These are phyloP conservation scores for honey bee (Apis mellifera) DNA, from an alignment of 1,140 invertebrate species.

Conservation along the genomic window Amel_HAv3.1 CM009938.2:10925001-10925500, in stretches of 20 bases:
- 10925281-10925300: too few species aligned
- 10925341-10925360: too few species aligned
- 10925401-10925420: constrained; percentile 11
- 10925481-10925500: not conserved
- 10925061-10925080: constrained; percentile 5
- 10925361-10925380: too few species aligned
- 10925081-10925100: not conserved
- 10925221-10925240: too few species aligned
- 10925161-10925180: too few species aligned
- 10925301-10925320: too few species aligned
- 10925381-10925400: not conserved
- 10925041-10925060: not conserved
- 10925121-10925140: constrained; percentile 6
- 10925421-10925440: not conserved
- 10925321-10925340: too few species aligned
- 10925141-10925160: not conserved
- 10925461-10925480: not conserved
- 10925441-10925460: constrained; percentile 13
- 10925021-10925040: not conserved
- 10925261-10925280: too few species aligned
- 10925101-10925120: not conserved
- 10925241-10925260: too few species aligned
- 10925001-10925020: not conserved
- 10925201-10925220: too few species aligned
- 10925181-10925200: too few species aligned